phyloP scores from a whole-genome alignment of 2,113 vertebrate genomes.

The Oxyura jamaicensis region DNA sequence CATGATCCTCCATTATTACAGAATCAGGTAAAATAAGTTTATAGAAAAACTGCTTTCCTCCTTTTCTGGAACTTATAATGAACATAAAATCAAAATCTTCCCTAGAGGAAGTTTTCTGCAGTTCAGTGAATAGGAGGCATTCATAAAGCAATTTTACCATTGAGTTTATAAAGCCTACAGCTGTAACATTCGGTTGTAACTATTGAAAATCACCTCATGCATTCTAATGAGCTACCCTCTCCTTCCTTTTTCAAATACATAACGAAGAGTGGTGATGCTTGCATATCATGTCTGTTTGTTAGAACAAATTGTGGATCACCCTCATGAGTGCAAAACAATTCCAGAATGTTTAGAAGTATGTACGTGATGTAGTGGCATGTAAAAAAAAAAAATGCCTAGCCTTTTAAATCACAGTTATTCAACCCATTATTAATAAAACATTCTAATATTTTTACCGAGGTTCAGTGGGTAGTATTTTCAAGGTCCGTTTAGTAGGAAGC shows the following conservation, averaged over 20 bases:
- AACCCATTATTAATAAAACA: neutral
- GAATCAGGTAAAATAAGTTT: constrained; percentile 88
- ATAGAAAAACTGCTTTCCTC: neutral
- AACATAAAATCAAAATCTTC: neutral
- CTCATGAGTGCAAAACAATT: neutral
- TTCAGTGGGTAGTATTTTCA: neutral
- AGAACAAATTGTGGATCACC: neutral
- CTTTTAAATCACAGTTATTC: neutral
- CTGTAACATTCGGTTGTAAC: neutral
- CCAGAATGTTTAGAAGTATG: neutral
- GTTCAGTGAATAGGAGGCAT: neutral
- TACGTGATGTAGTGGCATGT: neutral
- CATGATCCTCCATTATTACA: constrained; percentile 92
- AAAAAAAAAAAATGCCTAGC: neutral
- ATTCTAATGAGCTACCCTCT: neutral
- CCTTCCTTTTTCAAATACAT: neutral
- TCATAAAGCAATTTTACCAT: neutral
- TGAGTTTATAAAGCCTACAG: neutral
- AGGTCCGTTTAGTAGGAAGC: neutral
- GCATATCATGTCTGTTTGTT: neutral
- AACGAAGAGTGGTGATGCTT: neutral
- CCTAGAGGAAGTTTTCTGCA: neutral
- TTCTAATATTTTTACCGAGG: neutral
- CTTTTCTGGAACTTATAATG: neutral
- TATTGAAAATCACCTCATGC: neutral